Conservation (phyloP, 2,888 invertebrate species). For the Tortricodes alternella region DNA sequence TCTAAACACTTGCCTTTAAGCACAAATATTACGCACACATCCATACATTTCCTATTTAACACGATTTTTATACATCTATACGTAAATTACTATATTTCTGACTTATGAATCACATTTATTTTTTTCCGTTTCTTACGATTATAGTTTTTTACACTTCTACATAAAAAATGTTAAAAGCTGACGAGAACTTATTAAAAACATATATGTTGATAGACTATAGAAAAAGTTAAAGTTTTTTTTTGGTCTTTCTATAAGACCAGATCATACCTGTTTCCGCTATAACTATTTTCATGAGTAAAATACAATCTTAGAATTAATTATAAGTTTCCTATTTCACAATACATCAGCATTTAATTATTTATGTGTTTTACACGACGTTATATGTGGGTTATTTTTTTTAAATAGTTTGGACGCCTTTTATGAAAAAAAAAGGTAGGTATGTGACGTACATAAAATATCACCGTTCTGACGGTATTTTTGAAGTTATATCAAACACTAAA, state of each 20-base stretch:
- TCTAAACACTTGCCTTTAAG: slow-evolving; percentile 48
- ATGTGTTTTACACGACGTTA: not conserved
- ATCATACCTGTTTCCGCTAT: slow-evolving; percentile 17
- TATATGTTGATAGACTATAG: slow-evolving; percentile 19
- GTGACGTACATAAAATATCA: not conserved
- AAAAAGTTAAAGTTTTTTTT: slow-evolving; percentile 22
- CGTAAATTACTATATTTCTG: slow-evolving; percentile 51
- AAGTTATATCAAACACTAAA: not conserved
- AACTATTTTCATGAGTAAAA: slow-evolving; percentile 7
- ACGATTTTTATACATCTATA: slow-evolving; percentile 39
- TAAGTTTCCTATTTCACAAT: slow-evolving; percentile 12
- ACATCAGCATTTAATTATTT: not conserved
- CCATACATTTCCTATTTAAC: slow-evolving; percentile 46
- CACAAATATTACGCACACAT: slow-evolving; percentile 42
- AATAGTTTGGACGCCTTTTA: not conserved
- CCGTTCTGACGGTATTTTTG: not conserved
- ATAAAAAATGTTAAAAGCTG: slow-evolving; percentile 15
- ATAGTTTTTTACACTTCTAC: slow-evolving; percentile 32
- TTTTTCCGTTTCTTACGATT: slow-evolving; percentile 49
- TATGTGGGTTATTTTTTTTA: not conserved
- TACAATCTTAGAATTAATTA: slow-evolving; percentile 15
- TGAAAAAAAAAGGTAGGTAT: too few species aligned
- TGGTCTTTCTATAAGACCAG: slow-evolving; percentile 14
- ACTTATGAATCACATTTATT: slow-evolving; percentile 70
- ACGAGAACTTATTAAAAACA: slow-evolving; percentile 16